phyloP scores from a whole-genome alignment of 2,888 invertebrate species.

The Agrotis clavis region DNA sequence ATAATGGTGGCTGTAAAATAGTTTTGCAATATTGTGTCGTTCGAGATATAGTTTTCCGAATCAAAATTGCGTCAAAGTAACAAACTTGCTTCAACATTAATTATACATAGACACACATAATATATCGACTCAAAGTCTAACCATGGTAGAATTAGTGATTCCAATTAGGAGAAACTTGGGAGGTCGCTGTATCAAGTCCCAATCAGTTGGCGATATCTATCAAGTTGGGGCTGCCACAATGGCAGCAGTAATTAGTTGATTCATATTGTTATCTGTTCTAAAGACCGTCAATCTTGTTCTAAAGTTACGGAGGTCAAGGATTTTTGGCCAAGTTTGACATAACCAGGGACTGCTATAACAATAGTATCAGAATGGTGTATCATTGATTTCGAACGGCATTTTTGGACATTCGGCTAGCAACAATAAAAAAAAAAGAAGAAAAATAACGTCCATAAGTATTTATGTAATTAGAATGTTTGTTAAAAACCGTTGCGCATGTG shows the following conservation, averaged over 20 bases:
- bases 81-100: slow-evolving; percentile 18
- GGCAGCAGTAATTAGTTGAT: slow-evolving; percentile 43
- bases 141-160: slow-evolving; percentile 49
- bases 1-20: too few relatives aligned
- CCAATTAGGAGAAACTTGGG: slow-evolving; percentile 58
- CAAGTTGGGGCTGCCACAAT: slow-evolving; percentile 51
- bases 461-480: too few relatives aligned
- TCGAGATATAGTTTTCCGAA: neutral
- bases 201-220: slow-evolving; percentile 57
- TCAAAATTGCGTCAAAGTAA: slow-evolving; percentile 16
- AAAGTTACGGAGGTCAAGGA: slow-evolving; percentile 14
- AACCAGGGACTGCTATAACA: too few relatives aligned
- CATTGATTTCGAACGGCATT: too few relatives aligned
- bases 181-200: slow-evolving; percentile 51
- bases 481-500: too few relatives aligned
- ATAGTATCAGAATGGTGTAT: too few relatives aligned
- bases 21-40: too few relatives aligned
- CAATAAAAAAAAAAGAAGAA: too few relatives aligned
- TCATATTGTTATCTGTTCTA: slow-evolving; percentile 45
- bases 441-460: too few relatives aligned
- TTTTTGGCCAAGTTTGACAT: neutral
- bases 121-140: slow-evolving; percentile 30
- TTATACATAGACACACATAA: slow-evolving; percentile 14
- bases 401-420: too few relatives aligned
- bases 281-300: slow-evolving; percentile 23